Base-by-base conservation (phyloP, 92 coral and sea anemone genomes). In the Umimayanthus chanpuru region DNA sequence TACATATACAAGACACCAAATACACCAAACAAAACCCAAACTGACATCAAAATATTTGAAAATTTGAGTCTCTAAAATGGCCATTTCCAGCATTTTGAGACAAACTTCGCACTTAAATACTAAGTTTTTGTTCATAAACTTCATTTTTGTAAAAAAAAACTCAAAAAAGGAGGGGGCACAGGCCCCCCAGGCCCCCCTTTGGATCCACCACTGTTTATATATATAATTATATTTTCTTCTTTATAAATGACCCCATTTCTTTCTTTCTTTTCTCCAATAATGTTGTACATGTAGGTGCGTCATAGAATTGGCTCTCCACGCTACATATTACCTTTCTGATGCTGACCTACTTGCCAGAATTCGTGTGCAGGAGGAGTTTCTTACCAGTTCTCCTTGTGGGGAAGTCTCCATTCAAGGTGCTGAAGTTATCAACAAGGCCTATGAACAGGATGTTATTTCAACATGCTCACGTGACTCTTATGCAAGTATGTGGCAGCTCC, bases 401-500 rank as follows among this genome's bases (percentile, higher is more conserved):
- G 32, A 28, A 36, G 61, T 58, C 73, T 38, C 75, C 2, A 15
- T 15, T 58, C 55, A 67, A 67, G 70, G 15, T 56, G 75, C 74
- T 9, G 28, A 23, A 56, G 36, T 32, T 9, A 75, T 81, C 38
- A 67, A 81, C 49, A 41, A 28, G 20, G 86, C 36, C 7, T 81
- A 18, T 61, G 75, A 81, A 81, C 39, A 81, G 43, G 75, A 81
- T 2, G 86, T 81, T 16, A 58, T 81, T 81, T 7, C 49, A 32
- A 81, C 86, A 47, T 81, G 86, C 23, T 36, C 23, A 9, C 28
- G 7, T 25, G 25, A 15, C 9, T 25, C 86, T 23, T 81, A 81
- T 41, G 86, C 86, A 36, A 81, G 86, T 58, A 61, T 81, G 68
- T 81, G 86, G 86, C 86, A 81, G 32, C 4, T 81, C 40, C 43